A percentile compares a stretch with the other conserved stretches of the same genome.
These are phyloP conservation scores for Macrophya annulata DNA, from an alignment of 2,888 invertebrate species.

Conservation along the genomic window DNA sequence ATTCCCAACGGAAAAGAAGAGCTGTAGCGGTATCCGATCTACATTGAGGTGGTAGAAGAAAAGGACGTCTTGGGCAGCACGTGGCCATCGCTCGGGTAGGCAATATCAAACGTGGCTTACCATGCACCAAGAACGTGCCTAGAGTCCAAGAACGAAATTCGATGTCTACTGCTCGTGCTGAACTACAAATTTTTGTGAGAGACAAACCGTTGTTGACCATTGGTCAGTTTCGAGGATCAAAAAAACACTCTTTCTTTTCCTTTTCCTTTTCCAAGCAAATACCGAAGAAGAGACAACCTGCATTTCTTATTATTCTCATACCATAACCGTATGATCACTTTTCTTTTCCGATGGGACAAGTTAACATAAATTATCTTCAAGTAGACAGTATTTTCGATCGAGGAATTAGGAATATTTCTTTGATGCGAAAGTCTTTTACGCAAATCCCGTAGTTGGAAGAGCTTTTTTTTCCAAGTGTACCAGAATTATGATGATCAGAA, in stretches of 20 bases:
- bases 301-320: background rate
- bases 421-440: background rate
- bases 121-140: conserved; percentile 33
- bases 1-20: conserved; percentile 22
- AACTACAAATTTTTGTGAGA: conserved; percentile 25
- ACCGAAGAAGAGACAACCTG: background rate
- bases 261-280: background rate
- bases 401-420: background rate
- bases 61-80: conserved; percentile 21
- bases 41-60: conserved; percentile 33
- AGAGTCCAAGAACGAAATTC: conserved; percentile 1
- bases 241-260: background rate
- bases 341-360: background rate
- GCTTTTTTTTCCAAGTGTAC: background rate
- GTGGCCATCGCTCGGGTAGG: background rate
- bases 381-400: no score
- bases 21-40: conserved; percentile 28
- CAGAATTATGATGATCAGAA: background rate
- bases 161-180: background rate
- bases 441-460: background rate
- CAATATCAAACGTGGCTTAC: conserved; percentile 35
- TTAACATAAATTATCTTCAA: no score
- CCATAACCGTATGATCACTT: background rate
- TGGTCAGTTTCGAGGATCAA: background rate
- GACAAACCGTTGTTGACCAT: conserved; percentile 12